Evolutionary conservation across 2,888 invertebrate genomes (phyloP).

Genomic region (Pristionchus fissidentatus): DNA sequence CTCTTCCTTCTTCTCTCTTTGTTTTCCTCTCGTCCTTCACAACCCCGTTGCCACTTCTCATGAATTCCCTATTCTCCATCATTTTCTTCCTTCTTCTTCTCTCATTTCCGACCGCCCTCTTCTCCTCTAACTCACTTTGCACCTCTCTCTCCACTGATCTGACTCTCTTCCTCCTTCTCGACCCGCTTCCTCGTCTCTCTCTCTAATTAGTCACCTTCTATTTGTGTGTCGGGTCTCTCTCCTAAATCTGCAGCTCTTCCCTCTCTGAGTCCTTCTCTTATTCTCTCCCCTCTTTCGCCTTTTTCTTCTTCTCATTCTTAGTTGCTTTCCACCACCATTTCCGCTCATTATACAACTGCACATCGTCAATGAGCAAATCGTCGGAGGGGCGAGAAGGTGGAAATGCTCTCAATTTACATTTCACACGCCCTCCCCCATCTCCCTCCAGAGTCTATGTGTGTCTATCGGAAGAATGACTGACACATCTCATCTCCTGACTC

Average conservation of each 20-base stretch:
- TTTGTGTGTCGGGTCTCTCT: neutral
- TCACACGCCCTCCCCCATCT: conserved; percentile 39
- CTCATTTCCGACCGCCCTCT: conserved; percentile 4
- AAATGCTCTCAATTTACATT: conserved; percentile 47
- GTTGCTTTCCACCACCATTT: conserved; percentile 1
- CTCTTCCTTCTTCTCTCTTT: neutral
- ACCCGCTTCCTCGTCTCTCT: conserved; percentile 4
- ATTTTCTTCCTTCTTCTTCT: conserved; percentile 5
- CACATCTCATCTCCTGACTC: neutral
- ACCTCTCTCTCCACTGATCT: conserved; percentile 25
- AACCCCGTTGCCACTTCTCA: conserved; percentile 35
- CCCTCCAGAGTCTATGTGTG: neutral
- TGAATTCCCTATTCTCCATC: conserved; percentile 33
- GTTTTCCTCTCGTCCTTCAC: neutral
- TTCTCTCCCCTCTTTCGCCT: too few species aligned
- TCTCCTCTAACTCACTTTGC: conserved; percentile 28
- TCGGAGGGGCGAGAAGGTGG: neutral
- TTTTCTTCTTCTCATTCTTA: neutral
- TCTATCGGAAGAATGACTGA: neutral
- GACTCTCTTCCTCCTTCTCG: neutral
- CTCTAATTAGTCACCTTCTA: conserved; percentile 3
- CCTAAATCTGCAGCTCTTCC: neutral
- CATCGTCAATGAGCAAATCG: neutral
- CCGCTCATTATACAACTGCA: conserved; percentile 27
- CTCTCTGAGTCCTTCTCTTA: too few species aligned